These are phyloP conservation scores for Hemitrygon akajei DNA, from an alignment of 2,797 vertebrate genomes.

Conservation along the genomic window DNA sequence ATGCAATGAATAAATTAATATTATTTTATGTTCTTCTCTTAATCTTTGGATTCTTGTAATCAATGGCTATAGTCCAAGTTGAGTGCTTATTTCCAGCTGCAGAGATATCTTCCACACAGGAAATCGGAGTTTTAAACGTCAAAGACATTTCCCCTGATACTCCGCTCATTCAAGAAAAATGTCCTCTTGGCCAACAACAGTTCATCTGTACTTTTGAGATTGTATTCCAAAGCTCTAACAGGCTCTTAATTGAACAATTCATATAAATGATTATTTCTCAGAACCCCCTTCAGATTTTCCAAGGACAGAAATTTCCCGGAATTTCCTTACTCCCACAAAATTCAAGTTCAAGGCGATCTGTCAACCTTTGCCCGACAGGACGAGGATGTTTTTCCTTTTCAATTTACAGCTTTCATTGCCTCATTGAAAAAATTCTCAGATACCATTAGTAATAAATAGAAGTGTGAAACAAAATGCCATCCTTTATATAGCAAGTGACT, in stretches of 20 bases:
- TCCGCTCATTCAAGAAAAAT: slow-evolving; percentile 64
- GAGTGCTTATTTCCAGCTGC: slow-evolving; percentile 57
- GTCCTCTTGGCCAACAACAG: slow-evolving; percentile 66
- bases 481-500: too few species aligned
- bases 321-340: neutral
- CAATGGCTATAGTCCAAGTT: slow-evolving; percentile 56
- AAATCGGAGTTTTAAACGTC: slow-evolving; percentile 72
- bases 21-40: slow-evolving; percentile 52
- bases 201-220: slow-evolving; percentile 64
- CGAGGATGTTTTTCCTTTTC: neutral
- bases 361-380: neutral
- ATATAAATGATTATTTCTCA: slow-evolving; percentile 6
- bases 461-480: neutral
- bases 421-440: neutral
- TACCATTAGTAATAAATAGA: neutral
- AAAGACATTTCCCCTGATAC: slow-evolving; percentile 81
- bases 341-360: neutral
- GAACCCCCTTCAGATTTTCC: neutral
- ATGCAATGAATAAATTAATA: slow-evolving; percentile 54
- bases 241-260: slow-evolving; percentile 44
- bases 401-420: neutral
- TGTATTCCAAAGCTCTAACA: slow-evolving; percentile 59
- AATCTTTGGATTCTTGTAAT: slow-evolving; percentile 64
- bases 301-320: slow-evolving; percentile 30
- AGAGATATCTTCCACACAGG: slow-evolving; percentile 68